A percentile compares a stretch with the other conserved stretches of the same genome.
phyloP scores from a whole-genome alignment of 2,797 vertebrate species.

The Xerus rutilus region DNA sequence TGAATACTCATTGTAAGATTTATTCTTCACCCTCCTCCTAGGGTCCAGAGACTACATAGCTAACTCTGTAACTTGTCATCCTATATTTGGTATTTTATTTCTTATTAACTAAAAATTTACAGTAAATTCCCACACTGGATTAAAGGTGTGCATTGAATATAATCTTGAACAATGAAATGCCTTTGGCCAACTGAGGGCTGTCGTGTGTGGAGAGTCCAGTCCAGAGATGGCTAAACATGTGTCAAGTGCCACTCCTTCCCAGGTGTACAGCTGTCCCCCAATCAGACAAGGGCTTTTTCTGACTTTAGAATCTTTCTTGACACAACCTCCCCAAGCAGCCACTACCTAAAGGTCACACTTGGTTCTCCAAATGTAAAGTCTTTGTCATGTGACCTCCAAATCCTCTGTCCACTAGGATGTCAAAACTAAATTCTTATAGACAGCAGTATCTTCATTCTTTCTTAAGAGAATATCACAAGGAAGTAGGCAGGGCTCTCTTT shows the following conservation, averaged over 20 bases:
- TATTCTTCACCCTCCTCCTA: neutral
- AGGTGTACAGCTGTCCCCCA: neutral
- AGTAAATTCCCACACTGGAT: neutral
- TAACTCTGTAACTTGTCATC: neutral
- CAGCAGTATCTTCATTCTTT: neutral
- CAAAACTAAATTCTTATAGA: constrained; percentile 40
- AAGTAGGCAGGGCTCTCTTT: neutral
- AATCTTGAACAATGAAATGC: neutral
- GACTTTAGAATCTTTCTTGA: constrained; percentile 28
- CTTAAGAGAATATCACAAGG: neutral
- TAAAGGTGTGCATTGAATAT: neutral
- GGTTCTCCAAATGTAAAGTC: neutral
- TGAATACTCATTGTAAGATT: neutral
- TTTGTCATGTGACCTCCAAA: neutral
- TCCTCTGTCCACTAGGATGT: neutral
- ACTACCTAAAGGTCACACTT: neutral
- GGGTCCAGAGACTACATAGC: neutral
- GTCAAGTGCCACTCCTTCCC: neutral
- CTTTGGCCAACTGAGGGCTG: neutral
- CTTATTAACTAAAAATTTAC: neutral
- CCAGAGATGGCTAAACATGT: neutral
- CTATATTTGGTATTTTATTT: neutral
- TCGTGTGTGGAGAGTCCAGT: neutral
- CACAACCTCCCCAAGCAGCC: neutral
- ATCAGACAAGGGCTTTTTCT: neutral